These are phyloP conservation scores for Sebastes schlegelii DNA, from an alignment of 2,113 vertebrate species.

Conservation along the genomic window DNA sequence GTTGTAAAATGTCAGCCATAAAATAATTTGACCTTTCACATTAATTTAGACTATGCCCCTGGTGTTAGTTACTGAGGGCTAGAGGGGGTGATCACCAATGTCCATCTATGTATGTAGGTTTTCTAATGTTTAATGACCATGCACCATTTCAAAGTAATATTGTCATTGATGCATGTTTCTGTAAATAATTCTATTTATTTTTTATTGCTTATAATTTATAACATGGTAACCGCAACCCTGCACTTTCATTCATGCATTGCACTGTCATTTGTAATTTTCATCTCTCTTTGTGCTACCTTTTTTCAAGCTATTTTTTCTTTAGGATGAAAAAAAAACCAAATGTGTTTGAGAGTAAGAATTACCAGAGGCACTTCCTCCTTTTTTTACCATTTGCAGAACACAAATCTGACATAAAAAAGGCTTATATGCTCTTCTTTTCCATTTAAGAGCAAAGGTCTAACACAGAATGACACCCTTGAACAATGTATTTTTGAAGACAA, in stretches of 20 bases:
- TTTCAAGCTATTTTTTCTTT: background rate
- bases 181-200: background rate
- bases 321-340: background rate
- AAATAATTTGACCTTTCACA: slow-evolving; percentile 65
- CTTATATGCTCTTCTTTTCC: slow-evolving; percentile 1
- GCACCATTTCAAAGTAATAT: background rate
- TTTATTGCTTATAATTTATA: background rate
- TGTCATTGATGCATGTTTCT: background rate
- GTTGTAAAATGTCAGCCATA: slow-evolving; percentile 65
- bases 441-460: slow-evolving; percentile 9
- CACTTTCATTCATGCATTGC: background rate
- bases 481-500: slow-evolving; percentile 50
- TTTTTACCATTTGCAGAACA: slow-evolving; percentile 12
- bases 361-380: background rate
- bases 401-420: slow-evolving; percentile 26
- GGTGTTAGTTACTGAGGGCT: background rate
- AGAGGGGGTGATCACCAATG: background rate
- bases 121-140: background rate
- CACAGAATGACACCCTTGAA: slow-evolving; percentile 37
- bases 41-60: slow-evolving; percentile 25
- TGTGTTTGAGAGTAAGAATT: background rate
- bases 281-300: background rate
- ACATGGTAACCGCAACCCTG: background rate
- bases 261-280: background rate
- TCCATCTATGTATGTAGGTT: background rate